A percentile compares a stretch with the other conserved stretches of the same genome.
phyloP scores from a whole-genome alignment of 1,140 invertebrate genomes.

The Sesamia nonagrioides region DNA sequence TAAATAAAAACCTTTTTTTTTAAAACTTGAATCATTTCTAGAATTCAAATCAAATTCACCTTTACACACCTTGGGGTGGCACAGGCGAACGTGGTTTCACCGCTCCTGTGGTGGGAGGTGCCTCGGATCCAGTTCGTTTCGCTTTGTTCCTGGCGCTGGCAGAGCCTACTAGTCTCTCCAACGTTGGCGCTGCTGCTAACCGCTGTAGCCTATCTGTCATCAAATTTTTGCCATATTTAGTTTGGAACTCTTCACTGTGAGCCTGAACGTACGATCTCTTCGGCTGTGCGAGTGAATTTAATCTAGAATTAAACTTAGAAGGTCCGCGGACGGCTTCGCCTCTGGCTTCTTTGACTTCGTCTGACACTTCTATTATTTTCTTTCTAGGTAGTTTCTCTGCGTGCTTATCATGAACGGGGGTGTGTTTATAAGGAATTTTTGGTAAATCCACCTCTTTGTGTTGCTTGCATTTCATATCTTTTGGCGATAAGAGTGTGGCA shows the following conservation, averaged over 20 bases:
- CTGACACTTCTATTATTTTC: conserved; percentile 73
- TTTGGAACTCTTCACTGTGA: conserved; percentile 69
- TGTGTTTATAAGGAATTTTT: conserved; percentile 53
- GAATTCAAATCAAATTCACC: conserved; percentile 69
- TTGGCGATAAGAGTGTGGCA: neutral
- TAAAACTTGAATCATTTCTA: neutral
- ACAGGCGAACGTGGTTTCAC: conserved; percentile 47
- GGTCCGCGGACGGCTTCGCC: conserved; percentile 81
- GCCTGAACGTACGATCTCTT: conserved; percentile 73
- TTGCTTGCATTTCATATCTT: conserved; percentile 40
- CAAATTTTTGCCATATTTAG: conserved; percentile 62
- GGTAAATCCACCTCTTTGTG: conserved; percentile 5
- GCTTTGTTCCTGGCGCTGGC: conserved; percentile 55
- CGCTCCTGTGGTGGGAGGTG: conserved; percentile 10
- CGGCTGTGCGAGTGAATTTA: conserved; percentile 78
- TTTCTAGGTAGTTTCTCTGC: conserved; percentile 58
- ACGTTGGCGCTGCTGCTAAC: conserved; percentile 38
- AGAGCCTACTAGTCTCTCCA: conserved; percentile 54
- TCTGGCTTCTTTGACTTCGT: conserved; percentile 78
- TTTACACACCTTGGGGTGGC: conserved; percentile 79
- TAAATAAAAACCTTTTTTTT: neutral
- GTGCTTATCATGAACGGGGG: conserved; percentile 55
- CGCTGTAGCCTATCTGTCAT: conserved; percentile 62
- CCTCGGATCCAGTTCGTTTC: conserved; percentile 51
- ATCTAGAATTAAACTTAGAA: conserved; percentile 67